Percentiles rank a stretch among this genome's conserved stretches.
Evolutionary conservation across 2,113 vertebrate species (phyloP).

Genomic region (Lepisosteus osseus): DNA sequence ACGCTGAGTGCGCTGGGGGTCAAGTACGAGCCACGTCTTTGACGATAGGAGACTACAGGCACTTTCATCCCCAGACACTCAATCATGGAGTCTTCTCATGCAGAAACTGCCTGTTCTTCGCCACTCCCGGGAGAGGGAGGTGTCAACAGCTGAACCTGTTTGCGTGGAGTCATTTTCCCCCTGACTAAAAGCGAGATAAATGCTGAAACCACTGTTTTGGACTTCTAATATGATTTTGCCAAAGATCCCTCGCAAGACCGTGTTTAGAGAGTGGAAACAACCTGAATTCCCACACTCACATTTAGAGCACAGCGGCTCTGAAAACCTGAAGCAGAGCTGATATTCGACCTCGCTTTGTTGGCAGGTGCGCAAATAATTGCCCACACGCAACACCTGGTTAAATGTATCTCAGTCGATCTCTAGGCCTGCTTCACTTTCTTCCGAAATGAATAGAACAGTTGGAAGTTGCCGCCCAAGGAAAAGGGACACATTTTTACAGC

Average conservation of each 20-base stretch:
- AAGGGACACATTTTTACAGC: no score
- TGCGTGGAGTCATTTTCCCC: neutral
- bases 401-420: no score
- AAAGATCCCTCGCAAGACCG: neutral
- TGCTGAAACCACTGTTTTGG: neutral
- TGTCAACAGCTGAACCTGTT: neutral
- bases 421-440: no score
- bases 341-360: no score
- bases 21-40: slow-evolving; percentile 58
- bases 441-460: no score
- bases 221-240: neutral
- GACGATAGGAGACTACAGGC: slow-evolving; percentile 55
- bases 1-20: slow-evolving; percentile 51
- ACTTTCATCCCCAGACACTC: slow-evolving; percentile 59
- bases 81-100: slow-evolving; percentile 61
- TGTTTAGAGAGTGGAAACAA: no score
- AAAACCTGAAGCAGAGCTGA: no score
- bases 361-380: no score
- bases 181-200: neutral
- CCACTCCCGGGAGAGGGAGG: slow-evolving; percentile 42
- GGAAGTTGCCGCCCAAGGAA: no score
- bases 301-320: no score
- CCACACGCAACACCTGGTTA: no score
- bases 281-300: no score
- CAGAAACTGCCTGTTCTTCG: slow-evolving; percentile 61